Conservation (phyloP, 53 echinoderm and acorn worm species). For the Paracentrotus lividus region DNA sequence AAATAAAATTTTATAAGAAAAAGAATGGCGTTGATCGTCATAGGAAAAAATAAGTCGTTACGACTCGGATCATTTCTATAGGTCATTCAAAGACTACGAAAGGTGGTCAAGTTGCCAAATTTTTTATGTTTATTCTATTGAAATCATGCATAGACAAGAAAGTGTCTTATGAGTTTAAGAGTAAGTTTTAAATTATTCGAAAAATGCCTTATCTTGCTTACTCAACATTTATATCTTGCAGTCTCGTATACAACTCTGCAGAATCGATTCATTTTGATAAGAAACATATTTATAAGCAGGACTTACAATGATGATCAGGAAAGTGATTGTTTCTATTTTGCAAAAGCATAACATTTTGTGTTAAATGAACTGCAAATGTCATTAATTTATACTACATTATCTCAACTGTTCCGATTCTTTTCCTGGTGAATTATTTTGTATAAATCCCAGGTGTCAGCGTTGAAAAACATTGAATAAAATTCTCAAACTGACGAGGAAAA, state of each 20-base stretch:
- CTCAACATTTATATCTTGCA: background rate
- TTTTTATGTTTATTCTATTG: constrained; percentile 42
- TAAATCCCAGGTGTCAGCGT: background rate
- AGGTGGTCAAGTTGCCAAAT: constrained; percentile 51
- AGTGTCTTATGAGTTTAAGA: constrained; percentile 20
- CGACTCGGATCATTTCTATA: constrained; percentile 5
- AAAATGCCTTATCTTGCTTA: constrained; percentile 56
- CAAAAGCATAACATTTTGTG: constrained; percentile 17
- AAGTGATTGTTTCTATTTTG: background rate
- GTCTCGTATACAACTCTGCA: constrained; percentile 27
- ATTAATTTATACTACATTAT: background rate
- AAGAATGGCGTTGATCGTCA: constrained; percentile 63
- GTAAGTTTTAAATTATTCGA: constrained; percentile 36
- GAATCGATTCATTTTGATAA: background rate
- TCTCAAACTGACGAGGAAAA: background rate
- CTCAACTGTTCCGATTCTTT: background rate
- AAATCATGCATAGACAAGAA: background rate
- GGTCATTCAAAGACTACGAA: background rate
- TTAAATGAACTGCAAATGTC: background rate
- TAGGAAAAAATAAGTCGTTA: constrained; percentile 32
- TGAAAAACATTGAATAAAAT: background rate
- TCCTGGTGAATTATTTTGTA: background rate
- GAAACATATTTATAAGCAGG: constrained; percentile 24
- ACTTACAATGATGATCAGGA: background rate
- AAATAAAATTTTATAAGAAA: constrained; percentile 64